Percentiles rank a stretch among this genome's conserved stretches.
Evolutionary conservation across 2,113 vertebrate species (phyloP).

Genomic region (Gnathonemus longibarbis): DNA sequence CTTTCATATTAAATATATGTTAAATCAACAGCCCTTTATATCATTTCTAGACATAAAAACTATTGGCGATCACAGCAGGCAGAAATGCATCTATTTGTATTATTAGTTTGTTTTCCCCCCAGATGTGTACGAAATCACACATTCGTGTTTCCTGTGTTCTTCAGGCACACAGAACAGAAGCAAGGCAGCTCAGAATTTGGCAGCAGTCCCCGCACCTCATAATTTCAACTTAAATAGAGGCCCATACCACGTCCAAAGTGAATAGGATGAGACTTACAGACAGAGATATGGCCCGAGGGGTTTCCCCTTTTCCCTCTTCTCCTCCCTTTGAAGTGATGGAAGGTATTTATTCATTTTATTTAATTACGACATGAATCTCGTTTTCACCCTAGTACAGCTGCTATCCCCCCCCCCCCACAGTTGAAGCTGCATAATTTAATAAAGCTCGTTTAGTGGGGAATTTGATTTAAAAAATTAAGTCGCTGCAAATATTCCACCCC

Average conservation of each 20-base stretch:
- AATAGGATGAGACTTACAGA: slow-evolving; percentile 48
- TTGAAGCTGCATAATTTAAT: slow-evolving; percentile 72
- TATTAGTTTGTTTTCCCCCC: background rate
- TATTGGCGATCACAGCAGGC: background rate
- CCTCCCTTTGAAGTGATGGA: slow-evolving; percentile 32
- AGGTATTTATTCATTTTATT: slow-evolving; percentile 66
- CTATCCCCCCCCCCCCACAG: slow-evolving; percentile 46
- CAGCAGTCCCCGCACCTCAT: background rate
- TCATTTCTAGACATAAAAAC: background rate
- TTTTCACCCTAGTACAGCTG: slow-evolving; percentile 46
- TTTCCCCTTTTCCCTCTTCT: slow-evolving; percentile 43
- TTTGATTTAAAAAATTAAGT: slow-evolving; percentile 74
- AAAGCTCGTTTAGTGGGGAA: slow-evolving; percentile 65
- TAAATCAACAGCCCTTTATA: background rate
- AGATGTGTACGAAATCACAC: background rate
- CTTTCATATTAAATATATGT: background rate
- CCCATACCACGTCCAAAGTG: background rate
- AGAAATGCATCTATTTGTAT: background rate
- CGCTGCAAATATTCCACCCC: slow-evolving; percentile 56
- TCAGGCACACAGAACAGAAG: background rate
- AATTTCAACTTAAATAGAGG: background rate
- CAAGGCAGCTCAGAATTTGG: background rate
- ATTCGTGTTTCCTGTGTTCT: background rate
- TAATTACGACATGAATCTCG: slow-evolving; percentile 65
- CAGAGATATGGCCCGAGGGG: slow-evolving; percentile 49